Conservation (phyloP, 2,888 invertebrate species). For the Drosophila hamatofila region DNA sequence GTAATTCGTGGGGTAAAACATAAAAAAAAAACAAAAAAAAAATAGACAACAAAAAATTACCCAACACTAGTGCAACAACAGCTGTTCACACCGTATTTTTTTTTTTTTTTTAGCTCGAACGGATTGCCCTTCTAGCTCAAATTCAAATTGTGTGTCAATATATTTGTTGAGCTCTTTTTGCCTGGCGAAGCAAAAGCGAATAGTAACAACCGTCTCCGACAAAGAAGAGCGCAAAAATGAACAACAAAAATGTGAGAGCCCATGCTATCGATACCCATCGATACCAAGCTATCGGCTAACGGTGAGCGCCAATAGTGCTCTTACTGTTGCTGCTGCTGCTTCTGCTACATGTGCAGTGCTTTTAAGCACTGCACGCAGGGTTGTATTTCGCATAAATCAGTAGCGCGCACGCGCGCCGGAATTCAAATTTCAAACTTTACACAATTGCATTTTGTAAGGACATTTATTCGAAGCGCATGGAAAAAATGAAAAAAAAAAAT, state of each 20-base stretch:
- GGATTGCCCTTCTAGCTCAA: constrained; percentile 47
- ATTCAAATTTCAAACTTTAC: constrained; percentile 23
- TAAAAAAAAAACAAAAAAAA: constrained; percentile 38
- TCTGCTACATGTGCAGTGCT: neutral
- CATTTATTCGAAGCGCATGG: constrained; percentile 49
- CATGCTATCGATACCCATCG: constrained; percentile 33
- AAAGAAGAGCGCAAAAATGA: constrained; percentile 63
- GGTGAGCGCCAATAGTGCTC: constrained; percentile 12
- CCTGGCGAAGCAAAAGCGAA: constrained; percentile 43
- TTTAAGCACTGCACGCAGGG: constrained; percentile 23
- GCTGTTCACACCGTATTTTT: constrained; percentile 55
- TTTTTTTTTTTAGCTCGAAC: constrained; percentile 27
- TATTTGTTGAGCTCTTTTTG: constrained; percentile 47
- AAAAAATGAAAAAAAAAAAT: constrained; percentile 18
- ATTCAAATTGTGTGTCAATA: constrained; percentile 50
- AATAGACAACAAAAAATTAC: constrained; percentile 53
- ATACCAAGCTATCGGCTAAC: neutral
- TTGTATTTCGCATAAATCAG: constrained; percentile 9
- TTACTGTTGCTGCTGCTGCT: neutral
- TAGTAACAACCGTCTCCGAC: constrained; percentile 60
- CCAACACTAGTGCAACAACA: constrained; percentile 62
- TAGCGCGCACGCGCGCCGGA: neutral
- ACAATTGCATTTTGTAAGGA: constrained; percentile 22
- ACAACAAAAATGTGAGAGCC: constrained; percentile 50
- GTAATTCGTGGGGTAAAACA: constrained; percentile 42